Conservation (phyloP, 2,113 vertebrate genomes). For the Pterocles orientalis region DNA sequence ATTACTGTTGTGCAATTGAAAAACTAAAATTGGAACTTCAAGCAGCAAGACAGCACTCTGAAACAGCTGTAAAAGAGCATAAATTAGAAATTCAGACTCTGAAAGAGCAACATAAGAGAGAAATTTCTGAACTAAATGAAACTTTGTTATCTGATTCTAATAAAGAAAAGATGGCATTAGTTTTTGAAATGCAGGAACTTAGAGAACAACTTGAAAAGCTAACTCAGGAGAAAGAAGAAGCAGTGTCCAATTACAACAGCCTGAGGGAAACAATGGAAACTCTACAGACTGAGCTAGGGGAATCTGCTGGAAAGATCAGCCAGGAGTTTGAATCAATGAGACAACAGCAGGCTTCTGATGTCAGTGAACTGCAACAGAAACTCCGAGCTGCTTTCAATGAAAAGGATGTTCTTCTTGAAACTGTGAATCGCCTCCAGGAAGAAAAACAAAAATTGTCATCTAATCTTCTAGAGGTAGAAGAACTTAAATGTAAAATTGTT, state of each 20-base stretch:
- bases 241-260: slow-evolving; percentile 80
- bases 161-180: slow-evolving; percentile 73
- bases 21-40: slow-evolving; percentile 77
- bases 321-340: slow-evolving; percentile 87
- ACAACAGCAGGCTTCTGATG: slow-evolving; percentile 82
- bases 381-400: slow-evolving; percentile 80
- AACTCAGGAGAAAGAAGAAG: slow-evolving; percentile 83
- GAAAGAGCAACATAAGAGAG: slow-evolving; percentile 72
- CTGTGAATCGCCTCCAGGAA: slow-evolving; percentile 70
- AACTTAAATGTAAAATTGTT: slow-evolving; percentile 75
- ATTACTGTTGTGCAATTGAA: slow-evolving; percentile 72
- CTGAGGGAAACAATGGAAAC: slow-evolving; percentile 83
- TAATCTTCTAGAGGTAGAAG: slow-evolving; percentile 58
- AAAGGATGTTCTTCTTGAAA: slow-evolving; percentile 80
- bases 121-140: slow-evolving; percentile 73
- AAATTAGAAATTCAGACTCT: slow-evolving; percentile 65
- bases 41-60: slow-evolving; percentile 18
- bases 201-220: slow-evolving; percentile 79
- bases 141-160: slow-evolving; percentile 66
- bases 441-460: slow-evolving; percentile 67
- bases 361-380: slow-evolving; percentile 85
- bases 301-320: slow-evolving; percentile 87
- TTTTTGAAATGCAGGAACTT: slow-evolving; percentile 77
- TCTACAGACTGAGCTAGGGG: slow-evolving; percentile 84
- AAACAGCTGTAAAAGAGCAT: slow-evolving; percentile 46